Conservation (phyloP, 1,140 invertebrate genomes). For the Hyles vespertilio region DNA sequence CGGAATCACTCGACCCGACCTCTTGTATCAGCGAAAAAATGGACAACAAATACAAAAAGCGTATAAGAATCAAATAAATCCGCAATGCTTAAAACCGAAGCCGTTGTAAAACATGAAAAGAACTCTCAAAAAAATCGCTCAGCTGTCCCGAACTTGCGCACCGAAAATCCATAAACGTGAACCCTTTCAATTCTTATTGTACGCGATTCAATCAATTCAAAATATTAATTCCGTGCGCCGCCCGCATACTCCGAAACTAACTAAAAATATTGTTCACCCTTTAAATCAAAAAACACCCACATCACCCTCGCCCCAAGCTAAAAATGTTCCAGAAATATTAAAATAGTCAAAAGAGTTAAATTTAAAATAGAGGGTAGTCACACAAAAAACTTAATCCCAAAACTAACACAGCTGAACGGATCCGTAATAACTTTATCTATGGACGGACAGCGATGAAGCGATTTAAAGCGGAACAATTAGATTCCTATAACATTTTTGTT, state of each 20-base stretch:
- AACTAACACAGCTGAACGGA: slow-evolving; percentile 69
- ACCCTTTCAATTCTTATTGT: slow-evolving; percentile 43
- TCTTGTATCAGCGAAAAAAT: too few relatives aligned
- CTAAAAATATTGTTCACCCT: slow-evolving; percentile 36
- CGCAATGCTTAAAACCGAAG: background rate
- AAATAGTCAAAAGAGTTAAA: slow-evolving; percentile 75
- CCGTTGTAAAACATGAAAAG: too few relatives aligned
- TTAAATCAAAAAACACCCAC: slow-evolving; percentile 40
- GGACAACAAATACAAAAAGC: too few relatives aligned
- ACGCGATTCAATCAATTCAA: slow-evolving; percentile 46
- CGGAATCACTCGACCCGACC: too few relatives aligned
- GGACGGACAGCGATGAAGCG: slow-evolving; percentile 11
- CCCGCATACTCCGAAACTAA: slow-evolving; percentile 28
- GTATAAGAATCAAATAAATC: background rate
- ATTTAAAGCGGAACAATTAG: slow-evolving; percentile 11
- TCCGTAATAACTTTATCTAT: slow-evolving; percentile 37
- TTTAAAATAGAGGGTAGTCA: slow-evolving; percentile 60
- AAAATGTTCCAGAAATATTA: slow-evolving; percentile 72
- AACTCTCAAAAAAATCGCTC: background rate
- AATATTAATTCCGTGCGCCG: slow-evolving; percentile 33
- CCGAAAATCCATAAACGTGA: slow-evolving; percentile 13
- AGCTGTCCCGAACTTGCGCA: background rate
- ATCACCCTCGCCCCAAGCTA: slow-evolving; percentile 57
- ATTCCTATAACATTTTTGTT: too few relatives aligned
- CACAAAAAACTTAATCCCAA: slow-evolving; percentile 55